Evolutionary conservation across 2,888 invertebrate species (phyloP), one percentile per base, ranked within the genome.

Genomic region (Entomobrya proxima): DNA sequence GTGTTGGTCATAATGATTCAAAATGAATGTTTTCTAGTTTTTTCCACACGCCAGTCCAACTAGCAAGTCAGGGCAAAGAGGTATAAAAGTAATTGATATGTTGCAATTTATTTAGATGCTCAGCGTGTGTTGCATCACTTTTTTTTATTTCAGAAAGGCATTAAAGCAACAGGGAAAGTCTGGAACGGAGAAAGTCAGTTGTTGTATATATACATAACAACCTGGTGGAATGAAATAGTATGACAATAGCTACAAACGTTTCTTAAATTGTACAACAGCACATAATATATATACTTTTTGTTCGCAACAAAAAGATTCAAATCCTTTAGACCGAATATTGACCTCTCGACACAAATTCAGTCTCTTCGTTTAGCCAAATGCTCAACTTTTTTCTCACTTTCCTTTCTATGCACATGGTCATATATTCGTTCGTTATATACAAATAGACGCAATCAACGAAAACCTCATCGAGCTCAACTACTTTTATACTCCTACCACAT

Each of bases 81-180:
- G 24, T 69, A 85, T 85, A 74, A 85, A 85, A 74, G 85, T 85
- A 85, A 85, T 85, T 79, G 85, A 85, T 85, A 85, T 79, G 85
- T 75, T 79, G 85, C 64, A 85, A 74, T 74, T 50, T 52, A 74
- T 47, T 52, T 76, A 21, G 27, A 18, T 64, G 30, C 30, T 37
- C 47, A 64, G 78, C 47, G 15, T 64, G 64, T 78, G 64, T 69
- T 76, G 58, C 40, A 76, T 58, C 58, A 76, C 35, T 11, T 21
- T 18, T 7, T 40, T 15, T 40, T 40, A 40, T 11, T 13, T 18
- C 18, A 1, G 32, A 52, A 40, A 58, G 58, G 58, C 58, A 47
- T 61, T 44, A 58, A 83, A 52, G 32, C 74, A 74, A 75, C 67
- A 64, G 76, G 83, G 76, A 67, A 30, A 74, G 37, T 50, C 64